A percentile compares a stretch with the other conserved stretches of the same genome.
Conservation (phyloP, 2,797 vertebrate genomes). For the Sebastes nivosus region DNA sequence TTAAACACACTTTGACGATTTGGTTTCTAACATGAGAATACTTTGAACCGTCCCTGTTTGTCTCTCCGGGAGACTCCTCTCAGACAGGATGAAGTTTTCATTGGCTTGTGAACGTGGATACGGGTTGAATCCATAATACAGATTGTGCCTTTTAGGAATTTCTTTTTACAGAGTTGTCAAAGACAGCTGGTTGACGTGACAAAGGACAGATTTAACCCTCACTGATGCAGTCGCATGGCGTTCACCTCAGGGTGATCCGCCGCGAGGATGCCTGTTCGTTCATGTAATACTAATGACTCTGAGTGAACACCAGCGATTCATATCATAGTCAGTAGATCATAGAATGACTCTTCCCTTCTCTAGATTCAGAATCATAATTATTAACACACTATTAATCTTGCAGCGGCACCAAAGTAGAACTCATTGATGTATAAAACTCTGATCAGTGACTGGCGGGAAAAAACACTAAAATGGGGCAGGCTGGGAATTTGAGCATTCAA, state of each 20-base stretch:
- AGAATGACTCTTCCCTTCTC: conserved; percentile 3
- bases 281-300: neutral
- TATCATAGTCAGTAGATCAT: neutral
- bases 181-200: neutral
- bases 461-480: neutral
- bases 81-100: neutral
- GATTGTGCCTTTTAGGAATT: conserved; percentile 1
- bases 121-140: neutral
- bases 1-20: conserved; percentile 52
- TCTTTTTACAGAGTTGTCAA: neutral
- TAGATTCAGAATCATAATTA: conserved; percentile 13
- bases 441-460: neutral
- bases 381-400: conserved; percentile 8
- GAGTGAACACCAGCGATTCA: conserved; percentile 4
- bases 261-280: neutral
- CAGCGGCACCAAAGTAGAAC: conserved; percentile 4
- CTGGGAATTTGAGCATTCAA: conserved; percentile 1
- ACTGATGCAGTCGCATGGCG: neutral
- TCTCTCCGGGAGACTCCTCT: conserved; percentile 3
- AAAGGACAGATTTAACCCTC: neutral
- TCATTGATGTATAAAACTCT: conserved; percentile 18
- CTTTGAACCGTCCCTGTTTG: conserved; percentile 25
- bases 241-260: neutral
- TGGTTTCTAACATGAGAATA: conserved; percentile 43
- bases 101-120: neutral